These are phyloP conservation scores for Zaprionus gabonicus DNA, from an alignment of 1,140 invertebrate species.

Conservation along the genomic window DNA sequence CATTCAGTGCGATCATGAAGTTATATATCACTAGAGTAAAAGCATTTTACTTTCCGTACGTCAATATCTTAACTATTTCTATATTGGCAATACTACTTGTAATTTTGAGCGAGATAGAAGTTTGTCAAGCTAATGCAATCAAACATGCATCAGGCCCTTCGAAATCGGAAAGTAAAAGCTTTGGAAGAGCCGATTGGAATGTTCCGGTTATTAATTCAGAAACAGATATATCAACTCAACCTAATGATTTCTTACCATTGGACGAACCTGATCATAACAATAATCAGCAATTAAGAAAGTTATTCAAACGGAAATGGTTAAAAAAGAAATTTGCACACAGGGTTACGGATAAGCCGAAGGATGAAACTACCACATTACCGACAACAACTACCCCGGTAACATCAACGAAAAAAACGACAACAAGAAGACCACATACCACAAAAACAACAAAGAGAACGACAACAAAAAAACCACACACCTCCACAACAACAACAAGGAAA, in stretches of 20 bases:
- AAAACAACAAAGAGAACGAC: neutral
- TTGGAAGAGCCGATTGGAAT: neutral
- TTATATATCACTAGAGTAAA: neutral
- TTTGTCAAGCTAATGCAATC: neutral
- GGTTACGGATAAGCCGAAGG: neutral
- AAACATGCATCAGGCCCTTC: neutral
- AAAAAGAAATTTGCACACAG: neutral
- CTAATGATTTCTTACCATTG: neutral
- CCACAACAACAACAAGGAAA: too few relatives aligned
- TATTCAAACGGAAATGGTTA: conserved; percentile 14
- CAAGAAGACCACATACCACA: neutral
- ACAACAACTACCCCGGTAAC: neutral
- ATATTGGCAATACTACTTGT: neutral
- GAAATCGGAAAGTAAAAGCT: neutral
- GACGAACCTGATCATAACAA: neutral
- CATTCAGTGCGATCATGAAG: neutral
- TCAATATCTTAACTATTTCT: neutral
- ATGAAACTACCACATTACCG: neutral
- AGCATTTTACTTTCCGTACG: neutral
- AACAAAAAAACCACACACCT: neutral
- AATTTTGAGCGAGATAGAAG: neutral
- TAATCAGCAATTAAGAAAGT: neutral
- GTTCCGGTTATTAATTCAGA: too few relatives aligned
- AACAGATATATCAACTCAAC: neutral
- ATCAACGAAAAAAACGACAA: neutral